These are phyloP conservation scores for Cavia porcellus DNA, from an alignment of 2,113 vertebrate genomes.

Conservation along the genomic window DNA sequence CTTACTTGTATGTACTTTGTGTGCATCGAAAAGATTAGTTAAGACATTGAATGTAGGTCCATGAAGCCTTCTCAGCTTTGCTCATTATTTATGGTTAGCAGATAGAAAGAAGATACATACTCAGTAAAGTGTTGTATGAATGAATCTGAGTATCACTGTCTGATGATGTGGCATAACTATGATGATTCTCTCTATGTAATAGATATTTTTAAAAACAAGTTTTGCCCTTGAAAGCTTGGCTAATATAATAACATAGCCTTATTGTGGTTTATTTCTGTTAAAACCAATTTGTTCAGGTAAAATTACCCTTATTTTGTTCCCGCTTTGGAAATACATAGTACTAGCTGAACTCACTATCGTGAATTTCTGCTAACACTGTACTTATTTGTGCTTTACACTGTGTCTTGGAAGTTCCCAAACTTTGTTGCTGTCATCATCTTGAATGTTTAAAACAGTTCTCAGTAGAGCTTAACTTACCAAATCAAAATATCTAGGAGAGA, in stretches of 20 bases:
- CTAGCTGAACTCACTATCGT: neutral
- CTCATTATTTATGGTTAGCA: neutral
- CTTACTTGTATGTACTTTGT: neutral
- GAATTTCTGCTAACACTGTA: neutral
- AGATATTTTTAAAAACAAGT: neutral
- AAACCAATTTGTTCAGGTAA: conserved; percentile 24
- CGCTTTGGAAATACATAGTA: neutral
- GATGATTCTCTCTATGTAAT: neutral
- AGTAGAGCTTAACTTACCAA: neutral
- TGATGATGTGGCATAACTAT: neutral
- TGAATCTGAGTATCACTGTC: neutral
- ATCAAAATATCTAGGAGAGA: neutral
- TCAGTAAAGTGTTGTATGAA: neutral
- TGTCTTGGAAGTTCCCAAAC: neutral
- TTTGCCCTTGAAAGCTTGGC: conserved; percentile 19
- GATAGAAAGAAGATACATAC: neutral
- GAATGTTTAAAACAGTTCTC: conserved; percentile 38
- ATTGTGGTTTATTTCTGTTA: neutral
- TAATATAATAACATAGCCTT: neutral
- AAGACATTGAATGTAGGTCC: neutral
- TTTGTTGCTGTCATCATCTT: neutral
- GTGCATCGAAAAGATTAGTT: neutral
- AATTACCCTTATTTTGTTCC: neutral
- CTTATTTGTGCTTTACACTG: neutral
- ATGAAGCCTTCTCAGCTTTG: conserved; percentile 9